phyloP scores from a whole-genome alignment of 2,797 vertebrate genomes.

The Picus viridis region DNA sequence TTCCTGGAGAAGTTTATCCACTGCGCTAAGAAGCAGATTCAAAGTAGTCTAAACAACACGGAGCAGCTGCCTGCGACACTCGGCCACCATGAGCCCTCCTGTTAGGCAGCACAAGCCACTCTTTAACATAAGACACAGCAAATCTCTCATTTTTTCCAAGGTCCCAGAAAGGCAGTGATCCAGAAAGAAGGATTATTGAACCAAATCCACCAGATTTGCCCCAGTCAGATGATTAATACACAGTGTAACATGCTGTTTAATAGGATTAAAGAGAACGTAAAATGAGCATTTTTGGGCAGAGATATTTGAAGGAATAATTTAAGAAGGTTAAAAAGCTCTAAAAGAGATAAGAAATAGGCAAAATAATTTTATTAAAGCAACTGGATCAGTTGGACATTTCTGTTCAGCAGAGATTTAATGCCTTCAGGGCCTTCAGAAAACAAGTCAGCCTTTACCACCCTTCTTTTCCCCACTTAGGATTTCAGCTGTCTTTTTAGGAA shows the following conservation, averaged over 20 bases:
- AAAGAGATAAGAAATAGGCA: not conserved
- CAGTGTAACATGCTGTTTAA: slow-evolving; percentile 26
- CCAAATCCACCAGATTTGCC: slow-evolving; percentile 63
- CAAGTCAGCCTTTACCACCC: not conserved
- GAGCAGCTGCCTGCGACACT: not conserved
- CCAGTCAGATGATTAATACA: slow-evolving; percentile 70
- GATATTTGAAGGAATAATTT: slow-evolving; percentile 20
- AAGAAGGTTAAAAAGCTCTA: not conserved
- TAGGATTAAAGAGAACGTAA: slow-evolving; percentile 52
- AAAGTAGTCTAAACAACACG: not conserved
- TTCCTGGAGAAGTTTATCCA: not conserved
- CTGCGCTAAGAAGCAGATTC: not conserved
- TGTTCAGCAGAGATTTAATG: not conserved
- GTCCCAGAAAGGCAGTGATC: slow-evolving; percentile 59
- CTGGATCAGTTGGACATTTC: not conserved
- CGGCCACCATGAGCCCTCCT: not conserved
- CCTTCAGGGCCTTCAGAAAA: not conserved
- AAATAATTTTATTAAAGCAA: not conserved
- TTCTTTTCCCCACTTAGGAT: not conserved
- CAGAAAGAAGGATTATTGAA: slow-evolving; percentile 59
- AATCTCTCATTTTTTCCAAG: slow-evolving; percentile 29
- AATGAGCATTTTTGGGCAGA: slow-evolving; percentile 36
- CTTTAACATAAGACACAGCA: not conserved
- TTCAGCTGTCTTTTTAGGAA: not conserved
- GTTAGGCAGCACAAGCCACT: not conserved